Evolutionary conservation across 2,113 vertebrate species (phyloP), one percentile per base, ranked within the genome.

Genomic region (Mus pahari): DNA sequence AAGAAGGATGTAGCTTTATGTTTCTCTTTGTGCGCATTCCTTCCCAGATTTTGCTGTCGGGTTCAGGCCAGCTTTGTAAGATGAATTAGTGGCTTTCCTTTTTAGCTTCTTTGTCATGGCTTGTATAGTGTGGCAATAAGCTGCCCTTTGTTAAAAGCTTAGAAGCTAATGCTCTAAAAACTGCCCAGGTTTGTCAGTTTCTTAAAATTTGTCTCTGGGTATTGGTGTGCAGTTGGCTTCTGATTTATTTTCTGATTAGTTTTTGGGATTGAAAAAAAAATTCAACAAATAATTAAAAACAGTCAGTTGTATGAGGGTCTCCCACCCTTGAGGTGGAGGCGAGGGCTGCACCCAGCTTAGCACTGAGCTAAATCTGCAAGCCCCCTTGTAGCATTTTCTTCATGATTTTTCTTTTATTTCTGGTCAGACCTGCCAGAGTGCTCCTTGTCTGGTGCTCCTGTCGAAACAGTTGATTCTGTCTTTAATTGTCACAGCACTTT

Each of bases 71-170:
- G 62, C 26, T 95, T 94, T 91, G 48, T 93, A 48, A 87, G 92
- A 58, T 68, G 83, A 95, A 79, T 86, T 83, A 82, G 71, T 86
- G 48, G 31, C 78, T 94, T 86, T 95, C 28, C 78, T 68, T 82
- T 96, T 68, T 68, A 82, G 50, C 48, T 55, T 86, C 84, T 74
- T 55, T 75, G 33, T 55, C 60, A 28, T 33, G 33, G 45, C 94
- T 95, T 91, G 50, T 64, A 8, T 33, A 78, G 45, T 73, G 14
- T 82, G 70, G 60, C 53, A 86, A 33, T 74, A 89, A 89, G 70
- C 86, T 74, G 48, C 36, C 66, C 66, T 73, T 96, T 84, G 84
- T 93, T 94, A 75, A 96, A 74, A 62, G 70, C 36, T 62, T 94
- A 45, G 78, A 86, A 92, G 42, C 17, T 39, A 75, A 62, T 8